A percentile compares a stretch with the other conserved stretches of the same genome.
Conservation (phyloP, 2,888 invertebrate species). For the Pyrochroa serraticornis region DNA sequence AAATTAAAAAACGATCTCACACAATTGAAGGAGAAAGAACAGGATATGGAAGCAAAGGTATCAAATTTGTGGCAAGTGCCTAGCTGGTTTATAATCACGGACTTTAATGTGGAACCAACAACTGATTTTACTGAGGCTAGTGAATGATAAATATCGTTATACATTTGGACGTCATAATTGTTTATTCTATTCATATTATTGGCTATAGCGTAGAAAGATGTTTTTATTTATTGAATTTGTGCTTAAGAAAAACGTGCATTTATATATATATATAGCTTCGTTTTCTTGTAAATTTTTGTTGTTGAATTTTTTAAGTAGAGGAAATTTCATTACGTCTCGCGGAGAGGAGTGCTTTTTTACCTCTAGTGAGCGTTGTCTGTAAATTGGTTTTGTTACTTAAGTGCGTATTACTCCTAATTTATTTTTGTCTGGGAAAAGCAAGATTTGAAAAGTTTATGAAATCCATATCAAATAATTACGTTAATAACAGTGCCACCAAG, state of each 20-base stretch:
- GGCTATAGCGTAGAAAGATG: not conserved
- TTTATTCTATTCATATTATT: not conserved
- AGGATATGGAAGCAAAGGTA: slow-evolving; percentile 49
- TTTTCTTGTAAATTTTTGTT: too few species aligned
- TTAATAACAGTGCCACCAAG: too few species aligned
- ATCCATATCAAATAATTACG: too few species aligned
- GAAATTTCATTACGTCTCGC: too few species aligned
- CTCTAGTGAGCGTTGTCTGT: too few species aligned
- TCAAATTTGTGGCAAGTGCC: slow-evolving; percentile 56
- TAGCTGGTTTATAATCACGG: slow-evolving; percentile 53
- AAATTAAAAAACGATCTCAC: slow-evolving; percentile 50
- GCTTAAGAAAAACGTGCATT: not conserved
- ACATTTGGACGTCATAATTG: not conserved
- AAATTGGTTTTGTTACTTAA: too few species aligned
- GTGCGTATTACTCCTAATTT: too few species aligned
- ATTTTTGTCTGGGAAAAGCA: too few species aligned
- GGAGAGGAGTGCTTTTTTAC: too few species aligned
- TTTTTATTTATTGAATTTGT: slow-evolving; percentile 1
- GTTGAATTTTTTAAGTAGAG: too few species aligned
- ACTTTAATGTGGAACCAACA: slow-evolving; percentile 36
- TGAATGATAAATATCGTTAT: slow-evolving; percentile 12
- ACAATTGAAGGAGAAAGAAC: slow-evolving; percentile 48
- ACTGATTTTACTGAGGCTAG: slow-evolving; percentile 37
- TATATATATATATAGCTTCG: not conserved
- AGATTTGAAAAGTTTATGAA: too few species aligned